These are phyloP conservation scores for Drosophila macrospina DNA, from an alignment of 2,888 invertebrate genomes.

Conservation along the genomic window DNA sequence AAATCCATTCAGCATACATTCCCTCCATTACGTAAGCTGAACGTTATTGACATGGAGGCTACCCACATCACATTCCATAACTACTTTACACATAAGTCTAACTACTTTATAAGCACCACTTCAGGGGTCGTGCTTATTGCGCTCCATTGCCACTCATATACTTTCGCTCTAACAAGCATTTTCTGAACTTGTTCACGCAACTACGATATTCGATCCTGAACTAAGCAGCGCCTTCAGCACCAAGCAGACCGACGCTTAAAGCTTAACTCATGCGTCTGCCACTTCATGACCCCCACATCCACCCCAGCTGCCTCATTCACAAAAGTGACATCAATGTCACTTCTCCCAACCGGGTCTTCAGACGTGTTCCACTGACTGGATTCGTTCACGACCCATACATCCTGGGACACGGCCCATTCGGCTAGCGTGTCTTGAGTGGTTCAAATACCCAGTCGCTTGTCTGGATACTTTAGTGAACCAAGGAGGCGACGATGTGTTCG, in stretches of 20 bases:
- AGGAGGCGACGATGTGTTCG: constrained; percentile 19
- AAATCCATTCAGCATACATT: not conserved
- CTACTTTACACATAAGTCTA: constrained; percentile 3
- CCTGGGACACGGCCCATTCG: constrained; percentile 9
- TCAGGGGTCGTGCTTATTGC: constrained; percentile 14
- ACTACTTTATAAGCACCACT: constrained; percentile 11
- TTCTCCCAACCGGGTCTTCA: constrained; percentile 4
- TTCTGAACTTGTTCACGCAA: no score
- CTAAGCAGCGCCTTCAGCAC: constrained; percentile 6
- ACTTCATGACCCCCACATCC: constrained; percentile 15
- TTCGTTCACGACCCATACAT: constrained; percentile 8
- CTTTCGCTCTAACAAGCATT: constrained; percentile 12
- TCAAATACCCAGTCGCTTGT: constrained; percentile 1
- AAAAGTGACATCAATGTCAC: constrained; percentile 21
- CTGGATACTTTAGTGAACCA: constrained; percentile 24
- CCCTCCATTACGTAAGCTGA: constrained; percentile 4
- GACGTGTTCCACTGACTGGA: no score
- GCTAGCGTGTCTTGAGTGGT: not conserved
- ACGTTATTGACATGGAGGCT: not conserved
- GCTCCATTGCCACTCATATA: constrained; percentile 4
- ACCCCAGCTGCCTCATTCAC: constrained; percentile 20
- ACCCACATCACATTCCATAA: constrained; percentile 1
- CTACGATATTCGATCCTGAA: constrained; percentile 4
- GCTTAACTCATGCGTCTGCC: constrained; percentile 16
- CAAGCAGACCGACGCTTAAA: constrained; percentile 1